Conservation (phyloP, 2,888 invertebrate genomes). For the Micoletzkya japonica region DNA sequence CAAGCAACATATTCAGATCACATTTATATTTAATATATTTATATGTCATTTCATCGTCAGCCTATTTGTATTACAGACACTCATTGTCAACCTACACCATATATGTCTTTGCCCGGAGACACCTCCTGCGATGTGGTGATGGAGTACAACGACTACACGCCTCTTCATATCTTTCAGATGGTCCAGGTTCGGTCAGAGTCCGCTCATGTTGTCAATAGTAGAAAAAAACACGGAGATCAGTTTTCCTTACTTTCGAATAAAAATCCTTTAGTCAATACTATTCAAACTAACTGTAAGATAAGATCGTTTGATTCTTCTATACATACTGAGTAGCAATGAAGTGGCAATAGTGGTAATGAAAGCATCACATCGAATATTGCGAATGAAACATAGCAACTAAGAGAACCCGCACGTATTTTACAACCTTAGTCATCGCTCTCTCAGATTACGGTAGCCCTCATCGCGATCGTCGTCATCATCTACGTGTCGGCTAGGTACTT, state of each 20-base stretch:
- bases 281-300: neutral
- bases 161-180: constrained; percentile 14
- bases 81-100: neutral
- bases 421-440: too few species aligned
- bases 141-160: constrained; percentile 14
- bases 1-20: neutral
- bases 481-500: neutral
- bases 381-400: neutral
- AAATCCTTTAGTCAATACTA: neutral
- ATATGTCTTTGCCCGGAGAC: too few species aligned
- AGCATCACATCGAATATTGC: neutral
- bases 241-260: neutral
- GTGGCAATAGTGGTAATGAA: neutral
- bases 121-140: constrained; percentile 14
- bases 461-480: constrained; percentile 11
- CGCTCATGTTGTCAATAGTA: neutral
- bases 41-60: neutral
- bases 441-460: constrained; percentile 7
- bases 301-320: neutral
- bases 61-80: neutral
- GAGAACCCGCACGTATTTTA: neutral
- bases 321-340: neutral
- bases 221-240: neutral
- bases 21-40: neutral
- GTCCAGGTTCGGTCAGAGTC: constrained; percentile 9